A percentile compares a stretch with the other conserved stretches of the same genome.
Evolutionary conservation across 2,888 invertebrate genomes (phyloP).

Genomic region (Chironomus riparius): DNA sequence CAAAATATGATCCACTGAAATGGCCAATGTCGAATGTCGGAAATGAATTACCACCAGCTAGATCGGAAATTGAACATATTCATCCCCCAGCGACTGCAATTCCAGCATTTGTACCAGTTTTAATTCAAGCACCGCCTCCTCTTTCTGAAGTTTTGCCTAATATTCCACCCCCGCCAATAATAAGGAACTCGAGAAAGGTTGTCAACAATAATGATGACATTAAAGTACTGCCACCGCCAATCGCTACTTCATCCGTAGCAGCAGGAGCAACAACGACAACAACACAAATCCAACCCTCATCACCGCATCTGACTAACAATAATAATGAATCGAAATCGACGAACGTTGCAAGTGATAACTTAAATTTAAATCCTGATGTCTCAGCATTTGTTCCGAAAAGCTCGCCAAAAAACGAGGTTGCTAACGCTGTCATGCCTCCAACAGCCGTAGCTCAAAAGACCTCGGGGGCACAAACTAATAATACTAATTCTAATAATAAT

Average conservation of each 20-base stretch:
- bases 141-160: slow-evolving; percentile 42
- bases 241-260: not conserved
- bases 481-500: not conserved
- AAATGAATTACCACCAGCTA: not conserved
- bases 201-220: slow-evolving; percentile 28
- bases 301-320: slow-evolving; percentile 31
- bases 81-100: not conserved
- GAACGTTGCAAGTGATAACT: slow-evolving; percentile 35
- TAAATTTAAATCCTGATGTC: slow-evolving; percentile 73
- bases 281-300: slow-evolving; percentile 12
- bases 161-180: slow-evolving; percentile 64
- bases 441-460: not conserved
- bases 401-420: slow-evolving; percentile 21
- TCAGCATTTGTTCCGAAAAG: slow-evolving; percentile 70
- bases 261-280: not conserved
- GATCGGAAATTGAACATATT: not conserved
- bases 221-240: not conserved
- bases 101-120: slow-evolving; percentile 39
- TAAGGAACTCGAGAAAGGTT: slow-evolving; percentile 47
- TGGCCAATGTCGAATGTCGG: slow-evolving; percentile 63
- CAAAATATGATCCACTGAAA: slow-evolving; percentile 67
- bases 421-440: slow-evolving; percentile 18
- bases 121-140: slow-evolving; percentile 47
- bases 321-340: not conserved
- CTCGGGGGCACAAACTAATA: slow-evolving; percentile 23